Evolutionary conservation across 30 jellyfish, hydroid and myxozoan species (phyloP).

Genomic region (Turritopsis dohrnii): DNA sequence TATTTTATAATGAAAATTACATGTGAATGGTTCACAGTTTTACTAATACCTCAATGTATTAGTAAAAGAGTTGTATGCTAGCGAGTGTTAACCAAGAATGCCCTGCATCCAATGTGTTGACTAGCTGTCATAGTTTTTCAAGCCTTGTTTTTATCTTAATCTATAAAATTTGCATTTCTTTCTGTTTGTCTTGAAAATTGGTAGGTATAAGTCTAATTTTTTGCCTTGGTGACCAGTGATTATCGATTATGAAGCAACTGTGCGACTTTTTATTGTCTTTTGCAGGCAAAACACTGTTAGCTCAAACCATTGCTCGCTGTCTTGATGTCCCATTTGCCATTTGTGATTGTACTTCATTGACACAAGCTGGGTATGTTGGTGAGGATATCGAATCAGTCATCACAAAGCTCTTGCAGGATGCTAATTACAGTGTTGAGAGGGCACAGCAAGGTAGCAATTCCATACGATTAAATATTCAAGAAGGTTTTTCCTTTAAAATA

Average conservation of each 20-base stretch:
- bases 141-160: no score
- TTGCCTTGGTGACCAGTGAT: neutral
- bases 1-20: no score
- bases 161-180: no score
- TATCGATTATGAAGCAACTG: no score
- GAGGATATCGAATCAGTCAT: constrained; percentile 97
- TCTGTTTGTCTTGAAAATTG: no score
- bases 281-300: constrained; percentile 65
- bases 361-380: constrained; percentile 99
- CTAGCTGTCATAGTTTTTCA: no score
- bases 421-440: constrained; percentile 86
- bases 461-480: neutral
- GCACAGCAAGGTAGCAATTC: constrained; percentile 81
- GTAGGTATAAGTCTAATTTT: neutral
- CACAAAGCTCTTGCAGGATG: constrained; percentile 89
- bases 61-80: no score
- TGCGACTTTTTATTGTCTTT: constrained; percentile 39
- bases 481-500: neutral
- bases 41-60: no score
- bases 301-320: constrained; percentile 96
- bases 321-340: constrained; percentile 99
- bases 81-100: no score
- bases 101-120: no score
- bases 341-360: constrained; percentile 94
- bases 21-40: no score